A percentile compares a stretch with the other conserved stretches of the same genome.
These are phyloP conservation scores for Leptopilina clavipes DNA, from an alignment of 1,140 invertebrate species.

Conservation along the genomic window DNA sequence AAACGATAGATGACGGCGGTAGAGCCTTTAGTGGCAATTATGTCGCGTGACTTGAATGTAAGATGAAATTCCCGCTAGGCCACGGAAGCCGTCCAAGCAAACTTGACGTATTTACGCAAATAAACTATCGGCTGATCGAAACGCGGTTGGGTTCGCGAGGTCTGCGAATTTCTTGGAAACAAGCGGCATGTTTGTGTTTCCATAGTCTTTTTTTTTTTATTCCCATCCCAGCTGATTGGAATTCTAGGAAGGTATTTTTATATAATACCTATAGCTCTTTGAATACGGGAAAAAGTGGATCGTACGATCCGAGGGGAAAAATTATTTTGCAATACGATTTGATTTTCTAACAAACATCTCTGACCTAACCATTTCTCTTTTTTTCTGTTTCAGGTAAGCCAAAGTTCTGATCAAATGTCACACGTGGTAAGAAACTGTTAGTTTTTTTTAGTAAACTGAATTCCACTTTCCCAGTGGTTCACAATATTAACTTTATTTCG, in stretches of 20 bases:
- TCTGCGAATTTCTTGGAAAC: slow-evolving; percentile 25
- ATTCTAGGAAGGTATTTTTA: neutral
- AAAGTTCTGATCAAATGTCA: neutral
- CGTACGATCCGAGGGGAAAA: no score
- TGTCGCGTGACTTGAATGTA: slow-evolving; percentile 29
- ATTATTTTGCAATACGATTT: no score
- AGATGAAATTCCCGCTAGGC: slow-evolving; percentile 33
- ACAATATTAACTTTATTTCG: no score
- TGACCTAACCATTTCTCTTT: neutral
- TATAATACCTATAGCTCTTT: no score
- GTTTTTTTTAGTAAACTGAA: no score
- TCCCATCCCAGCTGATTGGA: neutral
- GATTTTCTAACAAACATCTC: no score
- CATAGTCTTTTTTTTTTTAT: neutral
- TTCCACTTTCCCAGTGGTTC: no score
- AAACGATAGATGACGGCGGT: slow-evolving; percentile 31
- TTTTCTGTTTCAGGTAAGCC: neutral
- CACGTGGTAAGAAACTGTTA: neutral
- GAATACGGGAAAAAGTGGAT: no score
- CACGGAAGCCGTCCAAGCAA: slow-evolving; percentile 17
- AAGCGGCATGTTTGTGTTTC: slow-evolving; percentile 28
- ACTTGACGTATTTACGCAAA: slow-evolving; percentile 34
- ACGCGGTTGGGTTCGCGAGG: slow-evolving; percentile 27
- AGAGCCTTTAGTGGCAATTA: slow-evolving; percentile 34
- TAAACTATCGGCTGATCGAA: slow-evolving; percentile 31